phyloP scores from a whole-genome alignment of 2,797 vertebrate species.

The Lagodon rhomboides region DNA sequence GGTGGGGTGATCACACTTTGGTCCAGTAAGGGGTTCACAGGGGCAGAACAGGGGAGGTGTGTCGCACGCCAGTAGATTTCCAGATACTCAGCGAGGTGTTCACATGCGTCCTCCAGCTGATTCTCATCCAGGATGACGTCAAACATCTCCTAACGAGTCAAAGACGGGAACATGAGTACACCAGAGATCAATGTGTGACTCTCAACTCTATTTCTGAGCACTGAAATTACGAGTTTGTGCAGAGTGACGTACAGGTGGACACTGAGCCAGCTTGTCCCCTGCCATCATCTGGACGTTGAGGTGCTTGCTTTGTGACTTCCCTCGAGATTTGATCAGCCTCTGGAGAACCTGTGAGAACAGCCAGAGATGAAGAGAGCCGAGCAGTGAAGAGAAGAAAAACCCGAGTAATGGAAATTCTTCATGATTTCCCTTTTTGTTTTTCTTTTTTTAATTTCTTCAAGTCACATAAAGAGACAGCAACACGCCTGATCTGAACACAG shows the following conservation, averaged over 20 bases:
- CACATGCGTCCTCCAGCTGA: conserved; percentile 96
- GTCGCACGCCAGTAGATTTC: conserved; percentile 97
- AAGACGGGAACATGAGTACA: background rate
- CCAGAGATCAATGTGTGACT: background rate
- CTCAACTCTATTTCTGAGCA: background rate
- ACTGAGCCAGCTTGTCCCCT: conserved; percentile 95
- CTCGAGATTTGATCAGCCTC: conserved; percentile 94
- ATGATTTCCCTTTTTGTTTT: background rate
- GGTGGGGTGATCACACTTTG: conserved; percentile 89
- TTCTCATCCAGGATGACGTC: conserved; percentile 98
- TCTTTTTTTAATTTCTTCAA: background rate
- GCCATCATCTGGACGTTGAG: conserved; percentile 99
- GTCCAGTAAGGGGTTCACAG: conserved; percentile 86
- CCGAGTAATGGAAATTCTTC: background rate
- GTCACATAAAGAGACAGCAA: background rate
- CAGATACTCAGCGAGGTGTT: conserved; percentile 95
- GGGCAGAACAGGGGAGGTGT: conserved; percentile 89
- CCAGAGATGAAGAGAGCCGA: conserved; percentile 5
- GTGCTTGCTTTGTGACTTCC: conserved; percentile 97
- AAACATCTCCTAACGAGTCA: conserved; percentile 92
- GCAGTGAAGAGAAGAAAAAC: background rate
- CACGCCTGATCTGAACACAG: background rate
- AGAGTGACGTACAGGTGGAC: conserved; percentile 88
- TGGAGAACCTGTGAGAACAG: conserved; percentile 90
- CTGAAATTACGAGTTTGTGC: background rate